Base-by-base conservation (phyloP, 1,140 invertebrate genomes). In the Drosophila malerkotliana region DNA sequence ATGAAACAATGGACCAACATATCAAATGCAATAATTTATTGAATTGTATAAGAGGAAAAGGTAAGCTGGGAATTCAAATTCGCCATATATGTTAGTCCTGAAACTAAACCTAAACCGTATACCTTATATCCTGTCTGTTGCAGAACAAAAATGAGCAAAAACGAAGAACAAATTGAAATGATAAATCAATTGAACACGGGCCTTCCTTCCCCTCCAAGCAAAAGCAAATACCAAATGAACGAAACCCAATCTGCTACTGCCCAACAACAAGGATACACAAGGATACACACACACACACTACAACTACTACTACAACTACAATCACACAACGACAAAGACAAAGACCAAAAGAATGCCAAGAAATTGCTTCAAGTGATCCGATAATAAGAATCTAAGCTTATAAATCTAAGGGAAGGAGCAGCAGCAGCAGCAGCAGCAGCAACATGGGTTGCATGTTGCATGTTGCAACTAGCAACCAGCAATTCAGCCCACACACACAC, bases 21-120 rank as follows among this genome's bases (percentile, higher is more conserved):
- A 90, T 90, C 85, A 90, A 90, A 90, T 79, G 87, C 85, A 90
- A 90, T 90, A 90, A 90, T 88, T 88, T 88, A 88, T 88, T 83
- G 45, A 88, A 79, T 79, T 88, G 79, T 88, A 88, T 83, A 83
- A 78, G 58, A 83, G 59, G 58, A 87, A 88, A 87, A 88, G 82
- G 82, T 87, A 73, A 73, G 80, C 62, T 57, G 60, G 12, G 10
- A 34, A n/a, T n/a, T 12, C 3, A 4, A n/a, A 37, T 3, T 37
- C 34, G 3, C 10, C 9, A 3, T n/a, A n/a, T 37, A 12, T 37
- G 4, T 37, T 32, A 32, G 32, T 9, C 9, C 32, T 8, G 9
- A 28, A 28, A 28, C 6, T 28, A 32, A 51, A 82, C 54, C 69
- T 62, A 48, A 78, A 56, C 63, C 41, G 37, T 56, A 47, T 39